Evolutionary conservation across 92 coral and sea anemone species (phyloP).

Genomic region (Epizoanthus ramosus): DNA sequence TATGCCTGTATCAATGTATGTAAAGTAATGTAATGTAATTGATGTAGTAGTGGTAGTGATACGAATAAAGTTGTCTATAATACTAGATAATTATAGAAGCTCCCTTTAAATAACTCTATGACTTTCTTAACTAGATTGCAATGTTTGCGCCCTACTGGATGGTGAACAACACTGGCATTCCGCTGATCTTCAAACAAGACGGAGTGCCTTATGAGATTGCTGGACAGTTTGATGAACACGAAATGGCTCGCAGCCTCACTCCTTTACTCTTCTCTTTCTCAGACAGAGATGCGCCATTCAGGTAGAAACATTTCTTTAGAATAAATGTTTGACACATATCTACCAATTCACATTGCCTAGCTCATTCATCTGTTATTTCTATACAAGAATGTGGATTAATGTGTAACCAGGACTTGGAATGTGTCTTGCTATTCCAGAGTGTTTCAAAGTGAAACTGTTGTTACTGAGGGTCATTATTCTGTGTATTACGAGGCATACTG

Average conservation of each 20-base stretch:
- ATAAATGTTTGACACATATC: too few species aligned
- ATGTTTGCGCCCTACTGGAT: slow-evolving; percentile 95
- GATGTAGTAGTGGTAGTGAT: too few species aligned
- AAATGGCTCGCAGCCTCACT: slow-evolving; percentile 95
- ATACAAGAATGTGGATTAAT: neutral
- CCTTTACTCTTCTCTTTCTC: slow-evolving; percentile 91
- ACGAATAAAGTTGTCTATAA: too few species aligned
- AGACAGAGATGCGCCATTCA: slow-evolving; percentile 84
- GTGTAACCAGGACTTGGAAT: too few species aligned
- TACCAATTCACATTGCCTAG: too few species aligned
- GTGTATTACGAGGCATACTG: too few species aligned
- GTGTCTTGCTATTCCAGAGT: too few species aligned
- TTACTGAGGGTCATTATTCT: too few species aligned
- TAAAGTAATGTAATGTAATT: too few species aligned
- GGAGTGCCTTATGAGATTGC: slow-evolving; percentile 84
- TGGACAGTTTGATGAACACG: slow-evolving; percentile 96
- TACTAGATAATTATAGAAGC: neutral
- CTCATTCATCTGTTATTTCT: neutral
- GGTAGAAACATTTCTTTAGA: slow-evolving; percentile 45
- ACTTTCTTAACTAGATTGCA: slow-evolving; percentile 67
- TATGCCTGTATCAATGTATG: too few species aligned
- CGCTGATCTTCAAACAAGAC: slow-evolving; percentile 92
- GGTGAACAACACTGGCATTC: slow-evolving; percentile 98
- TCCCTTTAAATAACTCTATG: neutral
- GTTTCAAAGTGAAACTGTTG: too few species aligned